Percentiles rank a stretch among this genome's conserved stretches.
Evolutionary conservation across 2,797 vertebrate species (phyloP).

Genomic region (Thunnus albacares): DNA sequence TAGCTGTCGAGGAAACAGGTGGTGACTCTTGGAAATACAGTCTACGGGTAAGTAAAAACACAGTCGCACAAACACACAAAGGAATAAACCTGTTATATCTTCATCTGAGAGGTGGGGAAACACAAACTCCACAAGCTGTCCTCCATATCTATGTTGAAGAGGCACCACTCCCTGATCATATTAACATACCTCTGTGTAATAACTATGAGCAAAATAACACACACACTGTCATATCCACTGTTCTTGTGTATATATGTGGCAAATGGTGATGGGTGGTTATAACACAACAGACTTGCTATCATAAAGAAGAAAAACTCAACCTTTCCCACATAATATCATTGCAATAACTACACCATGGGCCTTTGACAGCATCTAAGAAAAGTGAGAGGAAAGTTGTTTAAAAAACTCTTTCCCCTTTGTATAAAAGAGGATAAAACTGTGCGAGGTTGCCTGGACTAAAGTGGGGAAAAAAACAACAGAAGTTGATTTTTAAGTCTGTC

Average conservation of each 20-base stretch:
- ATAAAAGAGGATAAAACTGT: neutral
- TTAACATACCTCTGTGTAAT: neutral
- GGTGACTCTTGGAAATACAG: conserved; percentile 99
- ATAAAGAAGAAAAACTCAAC: neutral
- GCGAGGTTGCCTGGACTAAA: neutral
- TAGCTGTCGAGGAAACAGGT: conserved; percentile 97
- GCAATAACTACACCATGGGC: neutral
- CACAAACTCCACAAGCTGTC: neutral
- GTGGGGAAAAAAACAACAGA: neutral
- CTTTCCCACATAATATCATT: neutral
- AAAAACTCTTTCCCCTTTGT: neutral
- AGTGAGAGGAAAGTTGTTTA: neutral
- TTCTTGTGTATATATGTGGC: neutral
- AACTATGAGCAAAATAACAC: neutral
- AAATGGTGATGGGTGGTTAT: neutral
- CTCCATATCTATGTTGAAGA: neutral
- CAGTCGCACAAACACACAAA: neutral
- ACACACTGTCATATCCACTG: neutral
- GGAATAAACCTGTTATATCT: neutral
- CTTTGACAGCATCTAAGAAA: neutral
- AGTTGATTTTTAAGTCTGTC: neutral
- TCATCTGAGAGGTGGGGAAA: neutral
- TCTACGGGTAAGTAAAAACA: conserved; percentile 90
- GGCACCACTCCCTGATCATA: neutral
- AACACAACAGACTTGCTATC: neutral